Evolutionary conservation across 2,888 invertebrate species (phyloP), one percentile per base, ranked within the genome.

Genomic region (Petrolisthes cinctipes): DNA sequence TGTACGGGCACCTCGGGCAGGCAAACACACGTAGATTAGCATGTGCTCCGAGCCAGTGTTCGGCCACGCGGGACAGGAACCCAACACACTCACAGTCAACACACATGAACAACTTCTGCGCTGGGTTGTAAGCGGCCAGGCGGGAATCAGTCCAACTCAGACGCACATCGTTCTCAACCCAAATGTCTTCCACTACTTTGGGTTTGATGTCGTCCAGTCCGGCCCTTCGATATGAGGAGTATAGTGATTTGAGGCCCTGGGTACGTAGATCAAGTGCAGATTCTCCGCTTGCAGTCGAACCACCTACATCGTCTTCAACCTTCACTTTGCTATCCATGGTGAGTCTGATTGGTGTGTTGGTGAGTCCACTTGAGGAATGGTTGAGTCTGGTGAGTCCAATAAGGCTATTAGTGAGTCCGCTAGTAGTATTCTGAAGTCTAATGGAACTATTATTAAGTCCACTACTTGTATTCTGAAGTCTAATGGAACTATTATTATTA

Each of bases 101-200:
- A 93, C 96, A 96, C 92, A 95, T 94, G 93, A 96, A 96, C 85
- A 96, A 94, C 89, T 96, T 95, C 93, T 96, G 96, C 87, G 95
- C 94, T 3, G 95, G 95, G 93, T 96, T 96, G 93, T 96, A 97
- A 91, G 96, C 95, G 85, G 96, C 96, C 90, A 97, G 95, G 93
- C 96, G 96, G 73, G 96, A 96, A 92, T 95, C 95, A 89, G 96
- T 96, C 95, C 96, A 96, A 90, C 95, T 94, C 89, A 96, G 94
- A 90, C 94, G 94, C 92, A 96, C 95, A 91, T 96, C 95, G 91
- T 95, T 95, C 82, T 95, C 94, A 91, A 95, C 94, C 90, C 90
- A 90, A 57, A 90, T 82, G 79, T 90, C 90, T 57, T 90, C 90
- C 23, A 90, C 90, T 4, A 87, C 79, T 73, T 90, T 90, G 11